These are phyloP conservation scores for Belonocnema kinseyi DNA, from an alignment of 1,140 invertebrate genomes.

Conservation along the genomic window DNA sequence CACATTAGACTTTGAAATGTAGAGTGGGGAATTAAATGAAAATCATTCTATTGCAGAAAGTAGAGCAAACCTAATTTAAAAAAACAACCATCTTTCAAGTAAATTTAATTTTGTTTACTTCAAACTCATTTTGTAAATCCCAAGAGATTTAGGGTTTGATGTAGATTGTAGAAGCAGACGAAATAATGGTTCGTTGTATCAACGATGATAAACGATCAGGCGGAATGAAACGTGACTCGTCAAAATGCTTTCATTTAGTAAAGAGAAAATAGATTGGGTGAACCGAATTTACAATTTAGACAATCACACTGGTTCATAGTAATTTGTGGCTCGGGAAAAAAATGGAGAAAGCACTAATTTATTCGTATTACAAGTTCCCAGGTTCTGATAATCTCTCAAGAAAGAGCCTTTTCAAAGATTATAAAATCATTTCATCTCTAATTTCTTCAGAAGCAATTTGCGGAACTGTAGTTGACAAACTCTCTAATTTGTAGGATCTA, in stretches of 20 bases:
- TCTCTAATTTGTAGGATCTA: too few relatives aligned
- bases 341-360: not conserved
- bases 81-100: too few relatives aligned
- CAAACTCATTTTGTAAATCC: too few relatives aligned
- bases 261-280: not conserved
- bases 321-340: not conserved
- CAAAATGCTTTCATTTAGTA: not conserved
- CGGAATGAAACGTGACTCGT: constrained; percentile 12
- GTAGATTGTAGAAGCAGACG: not conserved
- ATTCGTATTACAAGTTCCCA: not conserved
- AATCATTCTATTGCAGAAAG: too few relatives aligned
- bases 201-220: not conserved
- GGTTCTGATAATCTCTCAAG: not conserved
- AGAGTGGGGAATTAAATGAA: too few relatives aligned
- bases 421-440: constrained; percentile 6
- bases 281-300: constrained; percentile 4
- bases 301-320: not conserved
- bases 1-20: too few relatives aligned
- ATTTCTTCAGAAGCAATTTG: not conserved
- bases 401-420: not conserved
- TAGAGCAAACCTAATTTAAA: too few relatives aligned
- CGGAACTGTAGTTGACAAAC: too few relatives aligned
- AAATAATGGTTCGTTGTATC: not conserved
- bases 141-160: too few relatives aligned
- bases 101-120: too few relatives aligned